Base-by-base conservation (phyloP, 2,113 vertebrate species). In the Neotragus pygmaeus region DNA sequence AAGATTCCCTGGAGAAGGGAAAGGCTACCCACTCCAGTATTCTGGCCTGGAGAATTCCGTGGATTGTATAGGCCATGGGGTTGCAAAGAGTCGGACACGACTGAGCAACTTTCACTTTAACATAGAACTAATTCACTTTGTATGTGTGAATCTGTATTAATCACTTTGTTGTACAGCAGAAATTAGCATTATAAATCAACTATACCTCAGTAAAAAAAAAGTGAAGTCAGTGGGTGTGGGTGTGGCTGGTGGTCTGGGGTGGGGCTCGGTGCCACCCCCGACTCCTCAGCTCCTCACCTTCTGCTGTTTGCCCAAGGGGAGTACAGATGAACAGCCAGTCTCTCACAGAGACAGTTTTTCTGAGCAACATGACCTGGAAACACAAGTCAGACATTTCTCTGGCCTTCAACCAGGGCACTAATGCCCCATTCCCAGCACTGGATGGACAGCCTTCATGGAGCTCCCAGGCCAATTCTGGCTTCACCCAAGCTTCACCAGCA, bases 211-310 rank as follows among this genome's bases (percentile, higher is more conserved):
- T n/a, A n/a, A 16, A 19, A 80, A 49, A 19, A 33, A 80, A 19
- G 45, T 30, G 19, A 49, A 49, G 16, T 9, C 77, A 30, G 28
- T 33, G 77, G 77, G 17, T 33, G 49, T n/a, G 78, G 64, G n/a
- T 12, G 15, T 43, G 90, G 45, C 33, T 21, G 27, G 14, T 19
- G 73, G 92, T n/a, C 30, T 17, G 1, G 21, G 39, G 3, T 13
- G 14, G 60, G 64, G 33, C 7, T 43, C 1, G 14, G 43, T 19
- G 45, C 27, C 3, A 11, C 33, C 43, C 28, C 45, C 8, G 0
- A 21, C 10, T 33, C 47, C 47, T 33, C 16, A 51, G 77, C 47
- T 3, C 6, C 1, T 25, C 43, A 19, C 17, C 49, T 49, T 5
- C 12, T 11, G 2, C 3, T 2, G 13, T 14, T 25, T 51, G 93